phyloP scores from a whole-genome alignment of 2,888 invertebrate genomes.

The Iselma pallidipennis region DNA sequence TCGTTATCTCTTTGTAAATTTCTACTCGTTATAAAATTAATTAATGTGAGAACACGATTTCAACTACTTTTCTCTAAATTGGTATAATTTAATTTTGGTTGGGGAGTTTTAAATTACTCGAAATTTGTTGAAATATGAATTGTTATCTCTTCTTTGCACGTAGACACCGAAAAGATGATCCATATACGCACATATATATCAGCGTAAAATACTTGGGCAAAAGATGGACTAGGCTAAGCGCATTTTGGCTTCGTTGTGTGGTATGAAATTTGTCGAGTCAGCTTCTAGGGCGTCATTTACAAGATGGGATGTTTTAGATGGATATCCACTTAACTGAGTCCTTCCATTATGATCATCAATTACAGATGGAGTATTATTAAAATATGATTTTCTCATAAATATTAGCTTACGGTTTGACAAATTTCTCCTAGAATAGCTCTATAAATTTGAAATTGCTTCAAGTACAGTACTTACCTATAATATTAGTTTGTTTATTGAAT shows the following conservation, averaged over 20 bases:
- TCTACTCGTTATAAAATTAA: conserved; percentile 15
- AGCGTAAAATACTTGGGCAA: conserved; percentile 33
- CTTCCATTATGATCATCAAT: conserved; percentile 25
- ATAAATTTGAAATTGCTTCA: neutral
- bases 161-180: conserved; percentile 23
- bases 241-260: conserved; percentile 37
- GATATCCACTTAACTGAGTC: conserved; percentile 28
- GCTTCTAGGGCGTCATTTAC: conserved; percentile 30
- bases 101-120: conserved; percentile 19
- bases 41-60: conserved; percentile 6
- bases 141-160: conserved; percentile 29
- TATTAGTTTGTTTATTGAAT: neutral
- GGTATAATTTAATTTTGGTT: neutral
- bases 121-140: conserved; percentile 26
- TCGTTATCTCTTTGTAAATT: conserved; percentile 11
- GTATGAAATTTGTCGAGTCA: conserved; percentile 40
- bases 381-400: neutral
- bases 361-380: conserved; percentile 24
- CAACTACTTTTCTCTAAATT: neutral
- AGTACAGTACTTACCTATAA: too few species aligned
- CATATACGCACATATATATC: too few species aligned
- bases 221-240: conserved; percentile 38
- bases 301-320: conserved; percentile 31
- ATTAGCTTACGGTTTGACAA: neutral
- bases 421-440: neutral